Percentiles rank a stretch among this genome's conserved stretches.
These are phyloP conservation scores for Cinclus cinclus DNA, from an alignment of 2,113 vertebrate species.

Conservation along the genomic window DNA sequence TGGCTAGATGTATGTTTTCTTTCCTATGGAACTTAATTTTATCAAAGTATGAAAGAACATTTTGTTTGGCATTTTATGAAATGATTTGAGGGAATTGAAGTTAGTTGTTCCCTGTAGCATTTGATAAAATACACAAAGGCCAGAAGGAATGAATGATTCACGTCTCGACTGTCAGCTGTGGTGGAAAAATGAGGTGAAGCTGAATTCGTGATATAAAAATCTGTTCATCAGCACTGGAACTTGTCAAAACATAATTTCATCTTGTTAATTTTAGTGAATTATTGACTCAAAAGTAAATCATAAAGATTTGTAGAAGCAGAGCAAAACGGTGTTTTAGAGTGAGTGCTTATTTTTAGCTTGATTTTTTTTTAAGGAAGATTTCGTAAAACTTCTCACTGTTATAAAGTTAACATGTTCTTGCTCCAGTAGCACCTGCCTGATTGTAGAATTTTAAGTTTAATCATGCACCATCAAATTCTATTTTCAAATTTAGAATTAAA, in stretches of 20 bases:
- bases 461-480: conserved; percentile 33
- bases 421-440: not conserved
- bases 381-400: not conserved
- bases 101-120: conserved; percentile 29
- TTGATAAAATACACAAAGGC: conserved; percentile 36
- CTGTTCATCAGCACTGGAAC: conserved; percentile 50
- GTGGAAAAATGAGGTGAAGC: conserved; percentile 41
- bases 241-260: conserved; percentile 66
- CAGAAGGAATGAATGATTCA: conserved; percentile 61
- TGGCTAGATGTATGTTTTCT: not conserved
- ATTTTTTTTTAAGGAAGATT: not conserved
- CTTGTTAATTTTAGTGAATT: conserved; percentile 64
- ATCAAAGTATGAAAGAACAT: conserved; percentile 16
- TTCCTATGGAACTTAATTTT: not conserved
- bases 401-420: not conserved
- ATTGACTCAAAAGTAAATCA: conserved; percentile 58
- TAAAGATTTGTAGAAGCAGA: conserved; percentile 36
- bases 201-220: conserved; percentile 50
- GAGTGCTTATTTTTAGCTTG: not conserved
- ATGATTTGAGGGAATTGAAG: not conserved
- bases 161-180: conserved; percentile 19
- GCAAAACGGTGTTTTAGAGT: conserved; percentile 29
- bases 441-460: conserved; percentile 17
- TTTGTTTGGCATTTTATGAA: conserved; percentile 22
- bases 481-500: conserved; percentile 27